These are phyloP conservation scores for Zoanthus sociatus DNA, from an alignment of 92 coral and sea anemone species.

Conservation along the genomic window DNA sequence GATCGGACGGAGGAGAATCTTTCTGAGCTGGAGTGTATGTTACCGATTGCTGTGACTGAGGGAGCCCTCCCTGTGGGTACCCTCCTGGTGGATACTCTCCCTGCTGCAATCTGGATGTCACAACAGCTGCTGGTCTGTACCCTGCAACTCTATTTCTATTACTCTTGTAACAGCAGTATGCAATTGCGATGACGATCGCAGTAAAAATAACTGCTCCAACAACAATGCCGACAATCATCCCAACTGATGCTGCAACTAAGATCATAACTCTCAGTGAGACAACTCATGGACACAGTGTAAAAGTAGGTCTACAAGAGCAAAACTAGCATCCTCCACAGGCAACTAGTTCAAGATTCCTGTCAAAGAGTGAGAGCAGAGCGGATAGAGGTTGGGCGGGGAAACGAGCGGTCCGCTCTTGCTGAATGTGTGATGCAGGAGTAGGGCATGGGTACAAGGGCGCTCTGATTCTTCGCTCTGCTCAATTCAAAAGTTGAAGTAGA, in stretches of 20 bases:
- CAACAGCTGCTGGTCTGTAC: not conserved
- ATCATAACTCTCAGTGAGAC: too few species aligned
- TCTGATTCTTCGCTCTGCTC: too few species aligned
- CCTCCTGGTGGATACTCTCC: not conserved
- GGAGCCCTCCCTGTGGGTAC: not conserved
- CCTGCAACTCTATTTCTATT: not conserved
- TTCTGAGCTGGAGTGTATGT: not conserved
- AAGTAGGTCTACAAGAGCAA: too few species aligned
- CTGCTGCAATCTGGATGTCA: not conserved
- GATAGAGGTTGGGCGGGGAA: too few species aligned
- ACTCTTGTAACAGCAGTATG: not conserved
- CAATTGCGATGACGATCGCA: not conserved
- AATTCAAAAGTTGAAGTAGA: too few species aligned
- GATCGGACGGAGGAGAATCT: not conserved
- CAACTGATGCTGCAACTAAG: slow-evolving; percentile 11
- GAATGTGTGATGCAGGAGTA: too few species aligned
- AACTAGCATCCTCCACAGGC: too few species aligned
- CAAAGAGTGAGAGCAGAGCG: too few species aligned
- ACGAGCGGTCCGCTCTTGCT: too few species aligned
- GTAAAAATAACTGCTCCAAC: not conserved
- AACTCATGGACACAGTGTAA: too few species aligned
- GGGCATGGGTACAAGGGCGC: too few species aligned
- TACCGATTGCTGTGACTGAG: not conserved
- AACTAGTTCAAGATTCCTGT: too few species aligned
- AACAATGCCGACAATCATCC: slow-evolving; percentile 13